A percentile compares a stretch with the other conserved stretches of the same genome.
Evolutionary conservation across 2,113 vertebrate genomes (phyloP).

Genomic region (Indicator indicator): DNA sequence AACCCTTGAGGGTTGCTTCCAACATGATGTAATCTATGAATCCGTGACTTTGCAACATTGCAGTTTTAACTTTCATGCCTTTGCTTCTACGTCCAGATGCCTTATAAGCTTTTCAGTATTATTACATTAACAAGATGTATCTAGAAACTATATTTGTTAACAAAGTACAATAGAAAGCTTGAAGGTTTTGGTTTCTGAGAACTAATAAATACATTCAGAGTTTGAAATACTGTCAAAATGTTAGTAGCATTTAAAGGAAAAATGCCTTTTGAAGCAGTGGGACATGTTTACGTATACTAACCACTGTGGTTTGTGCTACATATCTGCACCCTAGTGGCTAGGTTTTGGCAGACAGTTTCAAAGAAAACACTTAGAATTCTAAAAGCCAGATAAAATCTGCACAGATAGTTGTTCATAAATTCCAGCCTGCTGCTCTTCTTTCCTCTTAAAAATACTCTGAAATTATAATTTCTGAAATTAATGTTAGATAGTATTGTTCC

Average conservation of each 20-base stretch:
- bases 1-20: too few species aligned
- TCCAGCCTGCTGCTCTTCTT: not conserved
- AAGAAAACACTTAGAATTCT: not conserved
- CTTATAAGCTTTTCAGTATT: not conserved
- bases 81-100: not conserved
- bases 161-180: not conserved
- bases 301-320: conserved; percentile 20
- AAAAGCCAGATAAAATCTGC: not conserved
- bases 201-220: not conserved
- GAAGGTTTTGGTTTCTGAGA: not conserved
- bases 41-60: not conserved
- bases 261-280: not conserved
- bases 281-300: not conserved
- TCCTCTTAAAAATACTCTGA: not conserved
- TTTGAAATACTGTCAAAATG: not conserved
- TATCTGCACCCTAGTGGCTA: conserved; percentile 58
- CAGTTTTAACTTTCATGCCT: not conserved
- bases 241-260: not conserved
- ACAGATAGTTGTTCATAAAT: not conserved
- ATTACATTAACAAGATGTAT: not conserved
- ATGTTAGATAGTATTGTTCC: not conserved
- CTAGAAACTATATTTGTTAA: not conserved
- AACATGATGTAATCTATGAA: too few species aligned
- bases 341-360: conserved; percentile 2
- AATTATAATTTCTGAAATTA: not conserved